Base-by-base conservation (phyloP, 2,113 vertebrate genomes). In the Ageneiosus marmoratus region DNA sequence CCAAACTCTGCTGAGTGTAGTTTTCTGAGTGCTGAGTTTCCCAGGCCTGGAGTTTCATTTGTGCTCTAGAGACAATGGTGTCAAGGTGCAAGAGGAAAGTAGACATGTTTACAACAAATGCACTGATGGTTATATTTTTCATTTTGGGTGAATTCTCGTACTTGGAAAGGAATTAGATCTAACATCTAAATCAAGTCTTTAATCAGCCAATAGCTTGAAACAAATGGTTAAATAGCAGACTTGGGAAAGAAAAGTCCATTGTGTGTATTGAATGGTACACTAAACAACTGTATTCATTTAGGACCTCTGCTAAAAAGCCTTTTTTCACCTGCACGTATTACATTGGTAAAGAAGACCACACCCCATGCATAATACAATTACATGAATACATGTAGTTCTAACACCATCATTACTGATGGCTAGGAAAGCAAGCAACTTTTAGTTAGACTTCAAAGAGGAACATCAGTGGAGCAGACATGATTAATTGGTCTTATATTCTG, bases 401-500 rank as follows among this genome's bases (percentile, higher is more conserved):
- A 53, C 79, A 48, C n/a, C 63, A 80, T 55, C 63, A 80, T 80
- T 55, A 55, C 20, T 80, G 50, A 34, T 27, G 41, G 15, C 1
- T 32, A 80, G 53, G 37, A 70, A 70, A 70, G 29, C 63, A 44
- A 80, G 50, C 32, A 48, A 80, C 67, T 50, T 44, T 55, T n/a
- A n/a, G n/a, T 55, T 2, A 16, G 65, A 5, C 50, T 80, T 80
- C 63, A 80, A 70, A 80, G 50, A 70, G 65, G 34, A 80, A 44
- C 79, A 80, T 70, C 63, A 51, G 60, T n/a, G 22, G 46, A 51
- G 48, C 60, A 41, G 37, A 37, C 22, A 9, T 55, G 18, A 29
- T 76, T 32, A 76, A 76, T 55, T 55, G 73, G 29, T 76, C 10
- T 34, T 29, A 55, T 18, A 55, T 55, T 29, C 50, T 76, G 16